Conservation (phyloP, 1,140 invertebrate species). For the Andrena cerasifolii region DNA sequence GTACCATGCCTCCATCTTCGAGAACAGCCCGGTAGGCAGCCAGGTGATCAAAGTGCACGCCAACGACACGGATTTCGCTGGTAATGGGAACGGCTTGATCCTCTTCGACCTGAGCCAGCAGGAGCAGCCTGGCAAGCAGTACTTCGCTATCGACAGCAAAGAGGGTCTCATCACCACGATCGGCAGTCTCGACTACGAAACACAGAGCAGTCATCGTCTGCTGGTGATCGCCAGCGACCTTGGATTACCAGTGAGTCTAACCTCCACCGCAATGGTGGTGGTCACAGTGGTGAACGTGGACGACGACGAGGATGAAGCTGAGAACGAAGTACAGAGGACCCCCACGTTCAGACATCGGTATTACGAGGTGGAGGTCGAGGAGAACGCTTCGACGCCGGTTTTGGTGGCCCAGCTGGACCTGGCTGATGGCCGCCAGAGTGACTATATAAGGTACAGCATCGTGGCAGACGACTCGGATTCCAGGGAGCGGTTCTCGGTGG, state of each 20-base stretch:
- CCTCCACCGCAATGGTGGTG: conserved; percentile 88
- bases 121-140: conserved; percentile 68
- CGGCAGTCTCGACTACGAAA: conserved; percentile 89
- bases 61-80: conserved; percentile 92
- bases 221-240: conserved; percentile 92
- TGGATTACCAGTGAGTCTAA: conserved; percentile 89
- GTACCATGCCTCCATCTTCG: conserved; percentile 87
- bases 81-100: conserved; percentile 92
- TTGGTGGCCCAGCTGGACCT: conserved; percentile 88
- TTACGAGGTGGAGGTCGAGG: conserved; percentile 90
- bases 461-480: conserved; percentile 83
- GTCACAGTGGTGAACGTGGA: conserved; percentile 87
- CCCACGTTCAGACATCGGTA: conserved; percentile 88
- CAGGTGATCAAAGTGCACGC: conserved; percentile 89
- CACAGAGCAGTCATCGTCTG: conserved; percentile 86
- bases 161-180: conserved; percentile 91
- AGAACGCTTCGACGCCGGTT: conserved; percentile 87
- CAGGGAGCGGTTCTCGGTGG: conserved; percentile 86
- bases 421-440: conserved; percentile 83
- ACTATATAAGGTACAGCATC: conserved; percentile 84
- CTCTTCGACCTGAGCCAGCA: conserved; percentile 86
- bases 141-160: conserved; percentile 78
- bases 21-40: conserved; percentile 87
- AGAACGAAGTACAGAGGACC: conserved; percentile 76
- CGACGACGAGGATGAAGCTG: conserved; percentile 65